phyloP scores from a whole-genome alignment of 2,797 vertebrate genomes.

The Pseudochaenichthys georgianus region DNA sequence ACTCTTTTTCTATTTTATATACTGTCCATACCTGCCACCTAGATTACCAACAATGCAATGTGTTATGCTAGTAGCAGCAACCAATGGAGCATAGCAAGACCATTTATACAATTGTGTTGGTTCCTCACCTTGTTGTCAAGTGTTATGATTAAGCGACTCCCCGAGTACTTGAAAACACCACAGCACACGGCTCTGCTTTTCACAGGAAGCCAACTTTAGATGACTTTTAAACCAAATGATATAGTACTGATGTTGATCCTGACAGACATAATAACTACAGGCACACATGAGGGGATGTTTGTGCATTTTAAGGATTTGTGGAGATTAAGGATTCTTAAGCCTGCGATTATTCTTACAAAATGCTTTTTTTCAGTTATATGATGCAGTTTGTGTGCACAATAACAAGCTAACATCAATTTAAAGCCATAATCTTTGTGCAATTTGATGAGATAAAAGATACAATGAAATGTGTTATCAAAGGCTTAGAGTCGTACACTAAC shows the following conservation, averaged over 20 bases:
- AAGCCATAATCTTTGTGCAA: not conserved
- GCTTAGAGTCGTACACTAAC: not conserved
- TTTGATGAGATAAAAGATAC: not conserved
- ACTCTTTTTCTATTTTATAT: too few relatives aligned
- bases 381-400: not conserved
- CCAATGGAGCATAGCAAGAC: not conserved
- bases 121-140: not conserved
- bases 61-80: too few relatives aligned
- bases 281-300: not conserved
- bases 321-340: not conserved
- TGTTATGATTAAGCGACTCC: too few relatives aligned
- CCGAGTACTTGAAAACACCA: slow-evolving; percentile 18
- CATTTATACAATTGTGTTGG: not conserved
- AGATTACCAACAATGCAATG: not conserved
- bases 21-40: not conserved
- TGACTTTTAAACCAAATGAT: slow-evolving; percentile 3
- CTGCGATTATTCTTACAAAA: not conserved
- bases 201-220: slow-evolving; percentile 7
- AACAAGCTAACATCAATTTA: not conserved
- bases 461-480: not conserved
- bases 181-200: not conserved
- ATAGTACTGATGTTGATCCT: slow-evolving; percentile 20
- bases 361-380: not conserved
- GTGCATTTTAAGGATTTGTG: slow-evolving; percentile 4
- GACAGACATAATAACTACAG: slow-evolving; percentile 12